A percentile compares a stretch with the other conserved stretches of the same genome.
These are phyloP conservation scores for Ormyrus nitidulus DNA, from an alignment of 2,888 invertebrate species.

Conservation along the genomic window DNA sequence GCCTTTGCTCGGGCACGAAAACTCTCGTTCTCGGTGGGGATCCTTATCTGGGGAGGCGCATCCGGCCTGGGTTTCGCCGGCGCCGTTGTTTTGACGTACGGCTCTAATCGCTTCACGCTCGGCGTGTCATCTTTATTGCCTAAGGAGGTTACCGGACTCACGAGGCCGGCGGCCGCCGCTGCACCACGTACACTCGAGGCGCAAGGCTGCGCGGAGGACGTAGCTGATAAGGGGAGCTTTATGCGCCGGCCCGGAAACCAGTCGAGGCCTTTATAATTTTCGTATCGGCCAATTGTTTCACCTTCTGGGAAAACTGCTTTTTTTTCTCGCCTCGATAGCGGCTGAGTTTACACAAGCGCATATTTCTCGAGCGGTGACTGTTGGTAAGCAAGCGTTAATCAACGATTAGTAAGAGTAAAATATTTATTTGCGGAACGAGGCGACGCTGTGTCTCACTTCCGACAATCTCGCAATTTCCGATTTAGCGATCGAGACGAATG, in stretches of 20 bases:
- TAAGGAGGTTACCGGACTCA: conserved; percentile 46
- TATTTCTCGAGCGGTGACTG: too few species aligned
- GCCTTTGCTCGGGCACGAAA: conserved; percentile 20
- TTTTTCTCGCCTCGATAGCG: too few species aligned
- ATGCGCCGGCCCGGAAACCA: conserved; percentile 10
- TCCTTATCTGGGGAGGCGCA: conserved; percentile 27
- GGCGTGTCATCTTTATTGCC: conserved; percentile 44
- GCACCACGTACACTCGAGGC: conserved; percentile 4
- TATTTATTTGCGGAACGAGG: background rate
- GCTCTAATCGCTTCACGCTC: conserved; percentile 55
- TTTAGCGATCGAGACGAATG: too few species aligned
- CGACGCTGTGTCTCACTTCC: too few species aligned
- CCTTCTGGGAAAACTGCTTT: too few species aligned
- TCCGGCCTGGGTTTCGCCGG: conserved; percentile 12
- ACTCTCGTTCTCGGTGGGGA: conserved; percentile 20
- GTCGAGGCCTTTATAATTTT: background rate
- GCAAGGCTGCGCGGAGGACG: conserved; percentile 51
- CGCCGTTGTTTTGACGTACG: conserved; percentile 16
- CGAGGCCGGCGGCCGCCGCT: conserved; percentile 27
- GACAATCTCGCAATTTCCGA: too few species aligned
- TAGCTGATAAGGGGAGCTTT: conserved; percentile 32
- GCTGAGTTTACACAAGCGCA: background rate
- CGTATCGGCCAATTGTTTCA: too few species aligned
- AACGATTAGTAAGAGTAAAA: too few species aligned
- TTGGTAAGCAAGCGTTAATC: too few species aligned